phyloP scores from a whole-genome alignment of 2,888 invertebrate genomes.

The Melanostoma scalare region DNA sequence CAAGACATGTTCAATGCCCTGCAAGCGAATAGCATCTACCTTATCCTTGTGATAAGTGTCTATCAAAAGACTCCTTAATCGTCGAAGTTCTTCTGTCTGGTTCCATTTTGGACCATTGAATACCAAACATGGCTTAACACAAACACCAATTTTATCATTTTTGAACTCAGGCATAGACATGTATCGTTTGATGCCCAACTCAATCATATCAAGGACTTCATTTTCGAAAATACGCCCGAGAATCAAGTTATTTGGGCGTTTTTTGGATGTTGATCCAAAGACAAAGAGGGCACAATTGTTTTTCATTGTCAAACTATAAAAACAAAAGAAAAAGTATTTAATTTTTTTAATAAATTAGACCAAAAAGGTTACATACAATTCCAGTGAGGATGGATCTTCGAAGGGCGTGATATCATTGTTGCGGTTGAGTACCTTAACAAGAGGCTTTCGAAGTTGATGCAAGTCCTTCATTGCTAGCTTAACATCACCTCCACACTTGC shows the following conservation, averaged over 20 bases:
- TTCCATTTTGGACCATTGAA: constrained; percentile 97
- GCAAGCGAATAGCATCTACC: constrained; percentile 89
- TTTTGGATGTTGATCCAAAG: constrained; percentile 96
- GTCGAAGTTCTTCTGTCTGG: constrained; percentile 88
- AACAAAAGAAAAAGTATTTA: constrained; percentile 2
- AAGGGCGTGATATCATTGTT: constrained; percentile 96
- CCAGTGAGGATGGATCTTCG: constrained; percentile 93
- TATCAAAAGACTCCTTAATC: constrained; percentile 93
- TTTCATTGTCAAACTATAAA: constrained; percentile 87
- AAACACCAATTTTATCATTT: constrained; percentile 89
- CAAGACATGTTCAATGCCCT: constrained; percentile 96
- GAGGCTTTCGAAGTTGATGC: constrained; percentile 92
- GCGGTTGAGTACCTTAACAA: constrained; percentile 88
- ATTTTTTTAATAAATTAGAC: neutral
- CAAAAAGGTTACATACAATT: constrained; percentile 84
- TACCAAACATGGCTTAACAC: constrained; percentile 94
- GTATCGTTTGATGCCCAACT: constrained; percentile 94
- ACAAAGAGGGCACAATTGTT: constrained; percentile 95
- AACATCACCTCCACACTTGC: constrained; percentile 88
- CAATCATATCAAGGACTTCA: constrained; percentile 96
- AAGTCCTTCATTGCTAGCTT: constrained; percentile 92
- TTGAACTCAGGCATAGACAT: constrained; percentile 91
- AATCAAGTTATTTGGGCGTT: constrained; percentile 95
- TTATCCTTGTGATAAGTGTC: constrained; percentile 92
- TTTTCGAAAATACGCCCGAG: constrained; percentile 95